Base-by-base conservation (phyloP, 2,888 invertebrate species). In the Zele albiditarsus region DNA sequence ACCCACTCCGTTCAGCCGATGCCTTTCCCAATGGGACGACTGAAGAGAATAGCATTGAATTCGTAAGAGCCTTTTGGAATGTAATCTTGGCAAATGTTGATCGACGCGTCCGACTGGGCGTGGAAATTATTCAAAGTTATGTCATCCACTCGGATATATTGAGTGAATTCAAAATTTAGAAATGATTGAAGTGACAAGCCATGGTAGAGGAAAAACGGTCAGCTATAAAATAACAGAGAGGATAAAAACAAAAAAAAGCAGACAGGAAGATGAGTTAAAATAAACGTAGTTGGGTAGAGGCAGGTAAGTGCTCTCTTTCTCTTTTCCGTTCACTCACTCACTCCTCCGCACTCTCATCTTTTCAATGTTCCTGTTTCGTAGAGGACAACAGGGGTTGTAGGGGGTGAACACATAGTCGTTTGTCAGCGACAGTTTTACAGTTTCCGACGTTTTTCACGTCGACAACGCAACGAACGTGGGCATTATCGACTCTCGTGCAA, bases 341-440 rank as follows among this genome's bases (percentile, higher is more conserved):
- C 38, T 38, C 38, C 12, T 38, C 12, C 12, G 8, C 38, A 38
- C 38, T 12, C 38, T 12, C 38, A 38, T 12, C 38, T 38, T 8
- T 2, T 38, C 12, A 12, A 20, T 53, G 53, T 53, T 20, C 53
- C 53, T 23, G 10, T 53, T 53, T 58, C 46, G 71, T 60, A 66
- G 69, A 60, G 73, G 67, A 58, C 67, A 68, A 71, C 33, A 73
- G 74, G 71, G 20, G 23, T 20, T 27, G 75, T 58, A 75, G 77
- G 72, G 77, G 72, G 62, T 73, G 75, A 65, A 69, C 77, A 49
- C 57, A 74, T 68, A 72, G 67, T 79, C 80, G 79, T 80, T 79
- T 79, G 78, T 80, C 80, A 80, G 73, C 74, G 77, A 69, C 73
- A 72, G 70, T 78, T 79, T 76, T 68, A 60, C 71, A 79, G 77